Base-by-base conservation (phyloP, 2,888 invertebrate species). In the Leptinotarsa tumamoca region DNA sequence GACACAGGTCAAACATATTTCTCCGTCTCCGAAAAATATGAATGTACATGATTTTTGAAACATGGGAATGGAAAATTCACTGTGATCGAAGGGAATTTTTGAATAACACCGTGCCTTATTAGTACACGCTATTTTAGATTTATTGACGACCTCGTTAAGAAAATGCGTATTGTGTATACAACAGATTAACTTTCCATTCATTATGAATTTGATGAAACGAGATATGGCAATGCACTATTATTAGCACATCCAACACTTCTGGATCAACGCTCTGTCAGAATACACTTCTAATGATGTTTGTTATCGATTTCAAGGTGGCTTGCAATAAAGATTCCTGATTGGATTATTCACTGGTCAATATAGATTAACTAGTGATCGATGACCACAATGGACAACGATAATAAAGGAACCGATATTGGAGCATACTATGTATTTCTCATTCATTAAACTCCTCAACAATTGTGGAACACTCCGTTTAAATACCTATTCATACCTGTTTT, bases 181-280 rank as follows among this genome's bases (percentile, higher is more conserved):
- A 18, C 27, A 68, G 27, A 27, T 70, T 33, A 15, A 58, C 49
- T 58, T 56, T 58, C 49, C 21, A 5, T 49, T 70, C 58, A 61
- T 70, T 70, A 70, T 27, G 49, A 49, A 50, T 49, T 43, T 50
- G 58, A 70, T 70, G 70, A 49, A 70, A 49, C 7, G 49, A 21
- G 58, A 70, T 70, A 56, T 43, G 43, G 70, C 7, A 51, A 27
- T n/a, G 49, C 21, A 58, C 70, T 70, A 70, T 70, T 70, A 70
- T 70, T 70, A 70, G 70, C 56, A 43, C 70, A 58, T 23, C n/a
- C 23, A 58, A 21, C 56, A 70, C 56, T 61, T 58, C 70, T 70
- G 58, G 70, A 70, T 70, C 70, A 61, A 70, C 58, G 70, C 70
- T 70, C 70, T 61, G 70, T 58, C 70, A 70, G 61, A 70, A 70